Evolutionary conservation across 2,113 vertebrate genomes (phyloP).

Genomic region (Halichoeres trimaculatus): DNA sequence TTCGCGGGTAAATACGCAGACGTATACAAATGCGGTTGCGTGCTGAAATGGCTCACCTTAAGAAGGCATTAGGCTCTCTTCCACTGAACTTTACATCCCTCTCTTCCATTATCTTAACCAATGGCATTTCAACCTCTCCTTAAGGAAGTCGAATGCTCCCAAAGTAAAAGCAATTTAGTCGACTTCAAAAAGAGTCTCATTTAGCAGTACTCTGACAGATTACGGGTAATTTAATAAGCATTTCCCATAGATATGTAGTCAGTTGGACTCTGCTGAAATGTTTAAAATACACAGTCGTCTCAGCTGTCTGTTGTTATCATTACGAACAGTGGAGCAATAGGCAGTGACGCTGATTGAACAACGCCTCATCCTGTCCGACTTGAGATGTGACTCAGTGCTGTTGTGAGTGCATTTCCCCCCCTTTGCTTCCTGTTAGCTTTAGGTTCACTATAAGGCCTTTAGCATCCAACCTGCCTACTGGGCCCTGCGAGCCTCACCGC

Average conservation of each 20-base stretch:
- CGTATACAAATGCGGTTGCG: slow-evolving; percentile 82
- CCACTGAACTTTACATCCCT: slow-evolving; percentile 78
- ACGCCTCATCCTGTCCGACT: slow-evolving; percentile 68
- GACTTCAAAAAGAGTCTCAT: slow-evolving; percentile 35
- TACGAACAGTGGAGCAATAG: slow-evolving; percentile 32
- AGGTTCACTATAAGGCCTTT: slow-evolving; percentile 69
- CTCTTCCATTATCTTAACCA: slow-evolving; percentile 74
- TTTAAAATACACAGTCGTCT: slow-evolving; percentile 15
- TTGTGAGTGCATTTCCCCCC: slow-evolving; percentile 50
- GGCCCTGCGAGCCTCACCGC: slow-evolving; percentile 71
- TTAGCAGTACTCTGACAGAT: slow-evolving; percentile 11
- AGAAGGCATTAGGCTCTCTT: slow-evolving; percentile 82
- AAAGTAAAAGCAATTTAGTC: slow-evolving; percentile 43
- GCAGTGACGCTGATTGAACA: slow-evolving; percentile 72
- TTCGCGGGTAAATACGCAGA: slow-evolving; percentile 84
- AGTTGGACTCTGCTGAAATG: not conserved
- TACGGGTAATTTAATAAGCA: not conserved
- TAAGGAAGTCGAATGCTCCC: slow-evolving; percentile 57
- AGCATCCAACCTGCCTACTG: slow-evolving; percentile 70
- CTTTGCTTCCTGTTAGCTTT: slow-evolving; percentile 57
- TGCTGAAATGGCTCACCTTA: slow-evolving; percentile 84
- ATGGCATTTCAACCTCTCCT: slow-evolving; percentile 75
- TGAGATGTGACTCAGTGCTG: slow-evolving; percentile 77
- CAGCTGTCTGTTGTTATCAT: slow-evolving; percentile 50
- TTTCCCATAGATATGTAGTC: not conserved